Evolutionary conservation across 2,113 vertebrate species (phyloP).

Genomic region (Ondatra zibethicus): DNA sequence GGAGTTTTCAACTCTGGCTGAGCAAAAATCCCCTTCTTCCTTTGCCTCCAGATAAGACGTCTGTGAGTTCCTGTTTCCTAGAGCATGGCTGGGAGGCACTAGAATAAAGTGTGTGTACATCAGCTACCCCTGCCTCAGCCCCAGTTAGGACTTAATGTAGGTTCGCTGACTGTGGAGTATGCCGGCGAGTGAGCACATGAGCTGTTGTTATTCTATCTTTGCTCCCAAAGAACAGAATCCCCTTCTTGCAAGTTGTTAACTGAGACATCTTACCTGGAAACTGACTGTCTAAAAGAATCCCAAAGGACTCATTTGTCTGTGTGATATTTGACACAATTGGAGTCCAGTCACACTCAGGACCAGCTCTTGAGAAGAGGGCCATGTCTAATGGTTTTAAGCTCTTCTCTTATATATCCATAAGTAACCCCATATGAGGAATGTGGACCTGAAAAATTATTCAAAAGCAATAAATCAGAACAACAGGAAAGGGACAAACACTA

Average conservation of each 20-base stretch:
- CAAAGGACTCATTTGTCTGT: background rate
- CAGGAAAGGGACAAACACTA: background rate
- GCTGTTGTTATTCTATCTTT: background rate
- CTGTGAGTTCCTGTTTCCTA: background rate
- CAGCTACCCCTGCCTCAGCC: background rate
- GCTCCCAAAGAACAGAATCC: background rate
- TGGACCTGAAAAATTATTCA: background rate
- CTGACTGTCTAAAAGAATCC: background rate
- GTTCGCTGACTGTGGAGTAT: background rate
- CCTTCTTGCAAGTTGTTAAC: background rate
- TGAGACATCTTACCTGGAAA: background rate
- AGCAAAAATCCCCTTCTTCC: background rate
- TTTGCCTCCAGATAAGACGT: background rate
- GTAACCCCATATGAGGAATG: background rate
- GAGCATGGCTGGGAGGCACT: background rate
- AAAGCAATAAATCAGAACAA: background rate
- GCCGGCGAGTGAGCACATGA: no score
- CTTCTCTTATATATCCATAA: background rate
- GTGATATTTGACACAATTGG: background rate
- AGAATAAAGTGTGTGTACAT: background rate
- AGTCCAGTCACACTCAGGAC: background rate
- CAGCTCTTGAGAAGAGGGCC: background rate
- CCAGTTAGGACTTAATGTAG: background rate
- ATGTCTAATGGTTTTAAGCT: background rate
- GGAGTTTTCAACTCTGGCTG: conserved; percentile 10